Base-by-base conservation (phyloP, 1,140 invertebrate genomes). In the Ylistrum balloti region DNA sequence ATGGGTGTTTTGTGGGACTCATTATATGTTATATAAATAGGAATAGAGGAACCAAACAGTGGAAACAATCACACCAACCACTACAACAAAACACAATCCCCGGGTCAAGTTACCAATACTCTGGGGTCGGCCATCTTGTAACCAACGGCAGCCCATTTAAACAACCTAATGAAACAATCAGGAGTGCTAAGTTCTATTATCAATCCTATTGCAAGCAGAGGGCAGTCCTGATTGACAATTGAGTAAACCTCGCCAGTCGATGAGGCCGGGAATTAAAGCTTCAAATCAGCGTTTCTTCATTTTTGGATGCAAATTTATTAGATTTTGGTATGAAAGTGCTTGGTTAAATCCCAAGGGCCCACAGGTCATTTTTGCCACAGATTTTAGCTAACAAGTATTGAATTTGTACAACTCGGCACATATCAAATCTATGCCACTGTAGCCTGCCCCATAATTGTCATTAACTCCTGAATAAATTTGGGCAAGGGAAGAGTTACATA, bases 241-340 rank as follows among this genome's bases (percentile, higher is more conserved):
- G 86, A 87, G 35, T 87, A 28, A 87, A 87, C 86, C 86, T 87
- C 28, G 33, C 86, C 33, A 87, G 33, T 34, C 33, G 86, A 87
- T 87, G 86, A 87, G 86, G 86, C 33, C 86, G 35, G 20, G 86
- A 87, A 87, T 87, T 87, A 35, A 87, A 87, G 33, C 35, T 35
- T 35, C 86, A 87, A 87, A 87, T 87, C 86, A 87, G 35, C 33
- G 86, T 38, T 87, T 38, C 35, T 38, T 87, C 35, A 87, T 87
- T 87, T 35, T 87, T 87, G 86, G 33, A 87, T 87, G 86, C 86
- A 87, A 87, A 87, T 87, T 87, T 87, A 87, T 87, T 87, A 87
- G 86, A 87, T 87, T 87, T 87, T 38, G 33, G 35, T 35, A 38
- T 35, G 33, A 87, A 87, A 87, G 86, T 87, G 86, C 86, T 87